phyloP scores from a whole-genome alignment of 1,140 invertebrate genomes.

The Hylaeus anthracinus region DNA sequence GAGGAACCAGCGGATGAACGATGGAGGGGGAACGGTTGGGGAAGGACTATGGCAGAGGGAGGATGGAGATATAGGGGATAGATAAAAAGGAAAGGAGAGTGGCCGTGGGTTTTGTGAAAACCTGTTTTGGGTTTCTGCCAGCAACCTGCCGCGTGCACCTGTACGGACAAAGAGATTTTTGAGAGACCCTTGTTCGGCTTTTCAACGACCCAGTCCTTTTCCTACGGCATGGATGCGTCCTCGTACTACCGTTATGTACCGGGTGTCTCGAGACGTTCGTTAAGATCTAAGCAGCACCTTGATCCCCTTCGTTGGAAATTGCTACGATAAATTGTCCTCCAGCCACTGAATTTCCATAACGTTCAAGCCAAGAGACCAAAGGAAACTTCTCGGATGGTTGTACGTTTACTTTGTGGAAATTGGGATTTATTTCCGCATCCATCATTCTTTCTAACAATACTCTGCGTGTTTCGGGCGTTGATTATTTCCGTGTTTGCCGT shows the following conservation, averaged over 20 bases:
- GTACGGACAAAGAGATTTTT: slow-evolving; percentile 67
- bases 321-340: slow-evolving; percentile 28
- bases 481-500: background rate
- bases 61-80: slow-evolving; percentile 30
- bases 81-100: slow-evolving; percentile 51
- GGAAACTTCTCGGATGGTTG: background rate
- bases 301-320: background rate
- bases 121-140: slow-evolving; percentile 73
- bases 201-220: slow-evolving; percentile 59
- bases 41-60: slow-evolving; percentile 4
- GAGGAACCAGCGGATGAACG: background rate
- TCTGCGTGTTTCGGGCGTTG: background rate
- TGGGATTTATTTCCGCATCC: slow-evolving; percentile 37
- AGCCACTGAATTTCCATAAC: background rate
- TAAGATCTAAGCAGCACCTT: background rate
- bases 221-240: slow-evolving; percentile 32
- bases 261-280: slow-evolving; percentile 27
- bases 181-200: slow-evolving; percentile 61
- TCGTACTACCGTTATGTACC: slow-evolving; percentile 23
- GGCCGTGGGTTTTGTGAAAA: slow-evolving; percentile 69
- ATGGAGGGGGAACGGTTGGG: background rate
- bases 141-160: slow-evolving; percentile 71
- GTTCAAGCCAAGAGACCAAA: background rate
- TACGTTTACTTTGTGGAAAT: slow-evolving; percentile 52
- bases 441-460: slow-evolving; percentile 9